Evolutionary conservation across 92 coral and sea anemone species (phyloP).

Genomic region (Phenganax marumi): DNA sequence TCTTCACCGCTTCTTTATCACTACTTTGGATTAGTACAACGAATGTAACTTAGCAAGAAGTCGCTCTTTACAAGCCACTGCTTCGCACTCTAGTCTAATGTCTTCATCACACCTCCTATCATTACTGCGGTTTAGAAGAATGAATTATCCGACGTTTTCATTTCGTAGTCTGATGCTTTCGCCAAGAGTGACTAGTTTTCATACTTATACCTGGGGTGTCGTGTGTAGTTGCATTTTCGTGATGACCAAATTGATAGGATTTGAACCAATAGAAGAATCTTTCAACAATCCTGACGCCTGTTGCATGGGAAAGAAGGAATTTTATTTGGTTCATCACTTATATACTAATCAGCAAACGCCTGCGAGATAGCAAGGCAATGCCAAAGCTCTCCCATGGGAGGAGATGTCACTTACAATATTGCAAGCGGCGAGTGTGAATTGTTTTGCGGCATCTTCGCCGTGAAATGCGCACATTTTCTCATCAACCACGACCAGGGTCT

Average conservation of each 20-base stretch:
- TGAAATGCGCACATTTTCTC: conserved; percentile 99
- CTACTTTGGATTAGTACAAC: no score
- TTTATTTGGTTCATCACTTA: not conserved
- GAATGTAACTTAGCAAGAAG: no score
- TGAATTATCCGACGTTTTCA: no score
- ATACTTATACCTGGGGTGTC: conserved; percentile 80
- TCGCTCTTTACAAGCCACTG: no score
- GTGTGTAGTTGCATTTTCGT: conserved; percentile 97
- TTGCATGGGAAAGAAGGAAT: not conserved
- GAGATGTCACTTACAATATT: conserved; percentile 77
- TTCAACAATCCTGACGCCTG: conserved; percentile 85
- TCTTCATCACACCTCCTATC: no score
- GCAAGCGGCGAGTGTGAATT: conserved; percentile 91
- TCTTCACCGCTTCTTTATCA: no score
- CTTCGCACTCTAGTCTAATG: no score
- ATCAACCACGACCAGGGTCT: conserved; percentile 90
- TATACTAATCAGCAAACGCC: no score
- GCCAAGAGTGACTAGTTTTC: not conserved
- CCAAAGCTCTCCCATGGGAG: not conserved
- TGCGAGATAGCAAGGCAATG: not conserved
- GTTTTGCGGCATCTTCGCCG: conserved; percentile 97
- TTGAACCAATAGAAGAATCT: conserved; percentile 86
- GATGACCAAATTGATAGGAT: conserved; percentile 84
- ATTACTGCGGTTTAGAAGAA: no score
- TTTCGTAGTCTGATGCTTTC: not conserved